Percentiles rank a stretch among this genome's conserved stretches.
Conservation (phyloP, 2,113 vertebrate species). For the Cyanocitta stelleri region DNA sequence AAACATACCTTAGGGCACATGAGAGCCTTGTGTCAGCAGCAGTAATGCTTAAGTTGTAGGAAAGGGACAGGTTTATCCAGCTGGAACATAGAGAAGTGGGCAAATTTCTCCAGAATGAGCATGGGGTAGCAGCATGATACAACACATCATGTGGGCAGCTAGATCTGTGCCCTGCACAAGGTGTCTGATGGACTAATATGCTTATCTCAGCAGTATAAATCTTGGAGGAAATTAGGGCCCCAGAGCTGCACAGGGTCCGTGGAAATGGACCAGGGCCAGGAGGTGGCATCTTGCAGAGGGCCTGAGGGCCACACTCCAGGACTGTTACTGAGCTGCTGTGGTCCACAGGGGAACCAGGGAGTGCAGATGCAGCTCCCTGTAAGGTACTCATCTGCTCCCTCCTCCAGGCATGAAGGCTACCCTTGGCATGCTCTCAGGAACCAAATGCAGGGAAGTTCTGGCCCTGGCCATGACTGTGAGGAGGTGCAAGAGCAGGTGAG, state of each 20-base stretch:
- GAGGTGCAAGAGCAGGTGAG: neutral
- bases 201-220: neutral
- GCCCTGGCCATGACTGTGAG: neutral
- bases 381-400: neutral
- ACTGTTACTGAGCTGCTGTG: neutral
- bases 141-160: neutral
- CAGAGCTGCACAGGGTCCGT: neutral
- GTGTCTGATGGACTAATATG: neutral
- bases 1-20: neutral
- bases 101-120: neutral
- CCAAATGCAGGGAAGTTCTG: neutral
- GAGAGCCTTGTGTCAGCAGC: neutral
- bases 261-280: neutral
- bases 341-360: neutral
- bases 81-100: neutral
- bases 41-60: neutral
- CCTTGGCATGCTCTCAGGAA: neutral
- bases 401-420: neutral
- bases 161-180: neutral
- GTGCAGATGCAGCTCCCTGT: neutral
- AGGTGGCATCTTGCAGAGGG: neutral
- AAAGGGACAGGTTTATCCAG: neutral
- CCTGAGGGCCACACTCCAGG: neutral
- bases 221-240: neutral
- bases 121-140: neutral